phyloP scores from a whole-genome alignment of 1,140 invertebrate species.

The Drosophila tropicalis region DNA sequence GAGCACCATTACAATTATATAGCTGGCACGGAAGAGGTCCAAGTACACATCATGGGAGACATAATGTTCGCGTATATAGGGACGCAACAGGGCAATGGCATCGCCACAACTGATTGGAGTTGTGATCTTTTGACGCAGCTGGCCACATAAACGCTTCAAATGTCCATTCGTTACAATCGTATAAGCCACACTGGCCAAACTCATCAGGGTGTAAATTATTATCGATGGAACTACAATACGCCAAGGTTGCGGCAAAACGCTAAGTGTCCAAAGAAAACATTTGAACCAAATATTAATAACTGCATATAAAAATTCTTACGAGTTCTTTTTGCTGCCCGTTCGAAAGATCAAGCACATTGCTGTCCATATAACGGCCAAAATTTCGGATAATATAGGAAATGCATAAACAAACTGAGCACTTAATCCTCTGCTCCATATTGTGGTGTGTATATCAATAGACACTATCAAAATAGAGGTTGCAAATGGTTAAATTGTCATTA shows the following conservation, averaged over 20 bases:
- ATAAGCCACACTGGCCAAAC: constrained; percentile 59
- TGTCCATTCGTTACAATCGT: constrained; percentile 70
- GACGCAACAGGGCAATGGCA: constrained; percentile 70
- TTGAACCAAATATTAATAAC: neutral
- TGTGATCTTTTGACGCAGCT: constrained; percentile 53
- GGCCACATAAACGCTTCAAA: constrained; percentile 59
- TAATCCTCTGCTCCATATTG: constrained; percentile 60
- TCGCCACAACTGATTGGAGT: constrained; percentile 68
- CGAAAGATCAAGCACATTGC: constrained; percentile 79
- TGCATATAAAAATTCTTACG: constrained; percentile 38
- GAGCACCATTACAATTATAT: constrained; percentile 63
- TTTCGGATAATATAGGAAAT: constrained; percentile 75
- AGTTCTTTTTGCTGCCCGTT: constrained; percentile 73
- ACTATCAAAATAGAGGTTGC: constrained; percentile 26
- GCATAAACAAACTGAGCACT: constrained; percentile 71
- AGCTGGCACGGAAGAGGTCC: constrained; percentile 67
- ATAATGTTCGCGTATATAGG: constrained; percentile 60
- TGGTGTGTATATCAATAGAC: constrained; percentile 61
- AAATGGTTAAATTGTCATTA: neutral
- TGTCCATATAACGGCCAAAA: constrained; percentile 77
- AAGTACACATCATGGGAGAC: constrained; percentile 64
- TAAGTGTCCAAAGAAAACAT: constrained; percentile 22
- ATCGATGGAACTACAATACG: constrained; percentile 81
- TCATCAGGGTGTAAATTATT: constrained; percentile 70
- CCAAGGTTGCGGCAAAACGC: constrained; percentile 78